Percentiles rank a stretch among this genome's conserved stretches.
Evolutionary conservation across 2,113 vertebrate genomes (phyloP).

Genomic region (Cnemophilus loriae): DNA sequence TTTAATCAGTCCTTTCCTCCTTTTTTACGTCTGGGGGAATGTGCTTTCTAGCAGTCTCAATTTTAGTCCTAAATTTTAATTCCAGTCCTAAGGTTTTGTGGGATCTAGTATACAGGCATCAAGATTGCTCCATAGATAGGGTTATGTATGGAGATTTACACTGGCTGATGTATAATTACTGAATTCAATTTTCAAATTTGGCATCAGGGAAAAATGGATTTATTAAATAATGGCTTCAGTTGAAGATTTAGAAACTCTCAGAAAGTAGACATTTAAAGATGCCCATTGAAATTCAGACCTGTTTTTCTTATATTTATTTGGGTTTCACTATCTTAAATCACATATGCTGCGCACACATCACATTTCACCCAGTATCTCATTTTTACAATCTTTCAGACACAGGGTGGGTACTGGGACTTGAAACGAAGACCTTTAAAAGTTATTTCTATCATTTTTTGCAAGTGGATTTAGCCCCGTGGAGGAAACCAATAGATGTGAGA

Average conservation of each 20-base stretch:
- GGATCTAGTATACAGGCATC: background rate
- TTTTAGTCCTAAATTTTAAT: background rate
- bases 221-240: background rate
- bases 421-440: constrained; percentile 54
- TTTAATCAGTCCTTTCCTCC: background rate
- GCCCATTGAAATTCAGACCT: background rate
- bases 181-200: constrained; percentile 44
- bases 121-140: background rate
- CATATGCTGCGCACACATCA: background rate
- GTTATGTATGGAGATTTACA: background rate
- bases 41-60: background rate
- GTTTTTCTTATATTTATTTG: constrained; percentile 15
- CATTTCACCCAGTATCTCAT: constrained; percentile 27
- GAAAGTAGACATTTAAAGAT: background rate
- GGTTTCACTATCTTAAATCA: constrained; percentile 34
- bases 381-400: constrained; percentile 36
- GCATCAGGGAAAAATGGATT: constrained; percentile 9
- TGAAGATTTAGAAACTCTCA: constrained; percentile 23
- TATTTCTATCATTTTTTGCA: constrained; percentile 50
- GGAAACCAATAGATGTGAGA: constrained; percentile 7
- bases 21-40: background rate
- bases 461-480: constrained; percentile 22
- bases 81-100: background rate
- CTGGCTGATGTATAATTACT: constrained; percentile 29
- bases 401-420: constrained; percentile 3